phyloP scores from a whole-genome alignment of 2,113 vertebrate genomes.

The Isurus oxyrinchus region DNA sequence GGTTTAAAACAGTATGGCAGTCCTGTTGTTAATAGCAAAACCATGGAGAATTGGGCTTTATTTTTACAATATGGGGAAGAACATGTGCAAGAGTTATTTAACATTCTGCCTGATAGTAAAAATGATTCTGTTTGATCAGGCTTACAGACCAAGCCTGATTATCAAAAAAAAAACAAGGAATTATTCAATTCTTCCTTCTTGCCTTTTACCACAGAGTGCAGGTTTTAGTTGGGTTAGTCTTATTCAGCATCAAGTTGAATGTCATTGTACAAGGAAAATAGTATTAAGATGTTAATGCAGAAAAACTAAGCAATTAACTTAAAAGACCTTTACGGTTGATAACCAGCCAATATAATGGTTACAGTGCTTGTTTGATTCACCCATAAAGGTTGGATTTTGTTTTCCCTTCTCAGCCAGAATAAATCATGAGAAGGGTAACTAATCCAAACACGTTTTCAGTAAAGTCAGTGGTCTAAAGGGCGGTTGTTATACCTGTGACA shows the following conservation, averaged over 20 bases:
- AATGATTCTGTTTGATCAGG: too few relatives aligned
- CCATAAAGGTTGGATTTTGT: not conserved
- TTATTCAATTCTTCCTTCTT: not conserved
- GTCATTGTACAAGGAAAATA: not conserved
- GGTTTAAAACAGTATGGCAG: too few relatives aligned
- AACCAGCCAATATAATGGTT: not conserved
- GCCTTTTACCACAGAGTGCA: not conserved
- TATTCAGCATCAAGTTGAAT: not conserved
- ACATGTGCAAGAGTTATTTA: too few relatives aligned
- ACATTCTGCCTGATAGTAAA: too few relatives aligned
- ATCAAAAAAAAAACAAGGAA: not conserved
- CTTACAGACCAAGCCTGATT: not conserved
- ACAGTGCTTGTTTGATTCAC: not conserved
- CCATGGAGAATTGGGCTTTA: too few relatives aligned
- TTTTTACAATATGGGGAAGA: too few relatives aligned
- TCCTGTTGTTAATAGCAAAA: too few relatives aligned
- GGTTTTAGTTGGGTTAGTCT: not conserved
- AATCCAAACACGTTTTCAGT: not conserved
- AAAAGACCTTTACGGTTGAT: not conserved
- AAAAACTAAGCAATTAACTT: not conserved
- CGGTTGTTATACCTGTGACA: not conserved
- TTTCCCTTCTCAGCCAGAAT: not conserved
- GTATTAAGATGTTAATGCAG: not conserved
- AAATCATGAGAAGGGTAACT: not conserved
- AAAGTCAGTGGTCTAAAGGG: not conserved